A percentile compares a stretch with the other conserved stretches of the same genome.
These are phyloP conservation scores for Lepilemur ruficaudatus DNA, from an alignment of 2,797 vertebrate genomes.

Conservation along the genomic window DNA sequence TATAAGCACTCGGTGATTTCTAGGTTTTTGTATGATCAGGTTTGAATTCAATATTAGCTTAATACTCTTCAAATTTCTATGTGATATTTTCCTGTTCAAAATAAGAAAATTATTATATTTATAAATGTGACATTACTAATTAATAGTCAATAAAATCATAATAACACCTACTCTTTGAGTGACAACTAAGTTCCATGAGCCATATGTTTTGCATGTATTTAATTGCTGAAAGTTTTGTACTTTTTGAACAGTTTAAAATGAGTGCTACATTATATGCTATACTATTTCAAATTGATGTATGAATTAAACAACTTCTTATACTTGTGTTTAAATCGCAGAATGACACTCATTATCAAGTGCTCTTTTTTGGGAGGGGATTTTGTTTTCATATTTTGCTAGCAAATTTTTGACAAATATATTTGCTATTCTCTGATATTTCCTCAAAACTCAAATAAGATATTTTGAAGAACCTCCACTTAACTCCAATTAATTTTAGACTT, in stretches of 20 bases:
- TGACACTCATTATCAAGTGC: neutral
- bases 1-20: neutral
- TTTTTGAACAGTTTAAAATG: neutral
- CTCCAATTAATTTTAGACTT: neutral
- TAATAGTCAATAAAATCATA: neutral
- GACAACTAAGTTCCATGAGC: fast-evolving
- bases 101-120: neutral
- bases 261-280: neutral
- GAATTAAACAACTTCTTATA: neutral
- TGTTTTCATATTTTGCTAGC: neutral
- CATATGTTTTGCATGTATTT: neutral
- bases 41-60: neutral
- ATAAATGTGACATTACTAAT: neutral
- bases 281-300: neutral
- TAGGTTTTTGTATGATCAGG: neutral
- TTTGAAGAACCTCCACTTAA: neutral
- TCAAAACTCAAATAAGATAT: neutral
- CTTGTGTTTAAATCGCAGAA: neutral
- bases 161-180: neutral
- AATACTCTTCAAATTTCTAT: neutral
- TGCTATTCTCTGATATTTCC: neutral
- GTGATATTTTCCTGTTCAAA: neutral
- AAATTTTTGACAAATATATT: neutral
- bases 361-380: neutral
- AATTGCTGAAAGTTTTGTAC: neutral